Percentiles rank a stretch among this genome's conserved stretches.
These are phyloP conservation scores for Euura saliciscinereae DNA, from an alignment of 1,140 invertebrate species.

Conservation along the genomic window DNA sequence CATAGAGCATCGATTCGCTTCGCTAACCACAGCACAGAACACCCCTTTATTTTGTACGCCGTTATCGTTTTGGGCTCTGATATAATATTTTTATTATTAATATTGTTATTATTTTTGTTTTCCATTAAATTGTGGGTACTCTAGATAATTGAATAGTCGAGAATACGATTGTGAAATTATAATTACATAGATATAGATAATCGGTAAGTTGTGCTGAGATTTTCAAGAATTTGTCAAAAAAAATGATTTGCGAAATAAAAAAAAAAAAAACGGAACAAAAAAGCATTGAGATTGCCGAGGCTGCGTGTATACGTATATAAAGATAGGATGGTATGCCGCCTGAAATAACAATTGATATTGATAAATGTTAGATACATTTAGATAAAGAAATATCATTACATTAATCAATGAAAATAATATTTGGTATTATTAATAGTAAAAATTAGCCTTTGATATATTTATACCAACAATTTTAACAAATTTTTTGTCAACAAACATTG, in stretches of 20 bases:
- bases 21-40: conserved; percentile 36
- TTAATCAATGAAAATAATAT: conserved; percentile 11
- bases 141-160: no score
- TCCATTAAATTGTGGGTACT: conserved; percentile 1
- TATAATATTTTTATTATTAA: conserved; percentile 26
- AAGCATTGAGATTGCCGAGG: neutral
- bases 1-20: conserved; percentile 8
- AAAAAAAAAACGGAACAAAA: neutral
- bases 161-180: no score
- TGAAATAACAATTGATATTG: neutral
- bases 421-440: conserved; percentile 30
- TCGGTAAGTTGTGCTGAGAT: neutral
- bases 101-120: conserved; percentile 23
- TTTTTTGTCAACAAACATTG: conserved; percentile 31
- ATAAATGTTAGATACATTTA: neutral
- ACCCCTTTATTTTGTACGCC: conserved; percentile 32
- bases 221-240: neutral
- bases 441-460: conserved; percentile 44
- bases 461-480: conserved; percentile 45
- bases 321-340: neutral
- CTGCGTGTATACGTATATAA: neutral
- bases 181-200: no score
- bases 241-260: no score
- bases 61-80: conserved; percentile 33
- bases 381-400: neutral